Conservation (phyloP, 2,888 invertebrate species). For the Phania funesta region DNA sequence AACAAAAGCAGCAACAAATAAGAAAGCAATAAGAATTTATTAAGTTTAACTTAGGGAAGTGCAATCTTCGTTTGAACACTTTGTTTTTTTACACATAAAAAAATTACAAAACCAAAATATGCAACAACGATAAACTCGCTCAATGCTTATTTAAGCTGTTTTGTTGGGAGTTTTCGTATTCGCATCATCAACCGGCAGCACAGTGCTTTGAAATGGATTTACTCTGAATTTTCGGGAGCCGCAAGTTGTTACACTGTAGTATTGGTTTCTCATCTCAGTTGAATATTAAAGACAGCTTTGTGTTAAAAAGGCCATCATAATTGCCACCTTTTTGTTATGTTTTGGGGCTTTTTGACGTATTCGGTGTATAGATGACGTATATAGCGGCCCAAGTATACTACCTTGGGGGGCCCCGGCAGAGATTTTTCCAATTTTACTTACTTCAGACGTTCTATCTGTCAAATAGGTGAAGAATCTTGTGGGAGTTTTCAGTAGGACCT, state of each 20-base stretch:
- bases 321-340: too few species aligned
- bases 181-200: not conserved
- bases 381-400: too few species aligned
- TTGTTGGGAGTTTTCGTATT: not conserved
- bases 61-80: not conserved
- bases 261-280: not conserved
- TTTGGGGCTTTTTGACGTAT: too few species aligned
- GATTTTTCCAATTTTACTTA: too few species aligned
- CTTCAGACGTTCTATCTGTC: too few species aligned
- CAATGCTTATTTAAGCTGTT: not conserved
- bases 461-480: too few species aligned
- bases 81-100: not conserved
- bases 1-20: constrained; percentile 17
- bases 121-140: constrained; percentile 10
- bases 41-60: constrained; percentile 12
- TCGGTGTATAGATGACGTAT: too few species aligned
- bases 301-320: too few species aligned
- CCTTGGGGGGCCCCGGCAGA: too few species aligned
- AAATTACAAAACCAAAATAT: constrained; percentile 26
- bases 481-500: too few species aligned
- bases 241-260: not conserved
- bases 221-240: too few species aligned
- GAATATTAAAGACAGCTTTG: too few species aligned
- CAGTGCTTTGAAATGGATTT: not conserved
- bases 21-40: constrained; percentile 7